Percentiles rank a stretch among this genome's conserved stretches.
Evolutionary conservation across 2,113 vertebrate genomes (phyloP).

Genomic region (Eolophus roseicapilla): DNA sequence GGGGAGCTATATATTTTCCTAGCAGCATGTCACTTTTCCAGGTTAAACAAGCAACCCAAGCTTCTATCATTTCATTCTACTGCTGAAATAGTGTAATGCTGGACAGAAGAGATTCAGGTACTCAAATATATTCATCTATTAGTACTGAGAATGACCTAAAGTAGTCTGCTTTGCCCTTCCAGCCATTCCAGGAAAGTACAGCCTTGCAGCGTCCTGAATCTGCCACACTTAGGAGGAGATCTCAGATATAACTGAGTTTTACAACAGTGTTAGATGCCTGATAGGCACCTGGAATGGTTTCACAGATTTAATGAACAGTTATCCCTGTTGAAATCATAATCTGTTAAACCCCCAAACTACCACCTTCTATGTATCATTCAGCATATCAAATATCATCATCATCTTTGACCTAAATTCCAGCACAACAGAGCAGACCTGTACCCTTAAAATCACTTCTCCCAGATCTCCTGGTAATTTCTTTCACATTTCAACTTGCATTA

Average conservation of each 20-base stretch:
- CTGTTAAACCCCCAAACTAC: not conserved
- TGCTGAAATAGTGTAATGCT: not conserved
- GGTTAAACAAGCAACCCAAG: not conserved
- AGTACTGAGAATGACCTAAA: not conserved
- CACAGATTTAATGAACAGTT: not conserved
- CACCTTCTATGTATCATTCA: not conserved
- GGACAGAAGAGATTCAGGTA: not conserved
- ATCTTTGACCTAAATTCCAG: not conserved
- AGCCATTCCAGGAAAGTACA: not conserved
- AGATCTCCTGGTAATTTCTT: not conserved
- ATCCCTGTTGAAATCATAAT: not conserved
- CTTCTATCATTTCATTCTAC: not conserved
- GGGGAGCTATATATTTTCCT: not conserved
- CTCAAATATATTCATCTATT: not conserved
- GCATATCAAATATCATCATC: not conserved
- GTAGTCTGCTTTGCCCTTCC: not conserved
- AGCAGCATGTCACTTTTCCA: not conserved
- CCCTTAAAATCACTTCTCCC: not conserved
- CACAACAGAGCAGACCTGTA: not conserved
- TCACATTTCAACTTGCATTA: not conserved
- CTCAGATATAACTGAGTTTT: fast-evolving
- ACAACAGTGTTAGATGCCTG: not conserved
- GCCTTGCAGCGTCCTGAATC: not conserved
- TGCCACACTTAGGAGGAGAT: fast-evolving
- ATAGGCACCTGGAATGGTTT: not conserved